Conservation (phyloP, 2,113 vertebrate genomes). For the Anhinga rufa region DNA sequence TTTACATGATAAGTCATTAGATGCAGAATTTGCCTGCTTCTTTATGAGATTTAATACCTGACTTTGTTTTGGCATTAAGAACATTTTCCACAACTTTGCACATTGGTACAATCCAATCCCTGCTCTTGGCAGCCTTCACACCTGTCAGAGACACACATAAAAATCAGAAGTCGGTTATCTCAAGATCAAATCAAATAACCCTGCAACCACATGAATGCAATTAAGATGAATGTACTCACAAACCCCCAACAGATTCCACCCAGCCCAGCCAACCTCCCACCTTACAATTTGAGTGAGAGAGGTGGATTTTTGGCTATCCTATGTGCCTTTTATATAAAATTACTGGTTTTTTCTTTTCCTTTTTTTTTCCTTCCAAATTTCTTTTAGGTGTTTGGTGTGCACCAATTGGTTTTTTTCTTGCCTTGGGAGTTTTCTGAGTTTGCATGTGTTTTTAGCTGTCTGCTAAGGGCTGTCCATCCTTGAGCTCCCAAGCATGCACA, state of each 20-base stretch:
- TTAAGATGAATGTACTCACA: not conserved
- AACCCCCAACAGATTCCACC: not conserved
- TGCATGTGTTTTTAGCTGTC: not conserved
- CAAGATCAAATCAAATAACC: not conserved
- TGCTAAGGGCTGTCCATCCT: not conserved
- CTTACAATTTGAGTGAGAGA: not conserved
- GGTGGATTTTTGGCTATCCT: not conserved
- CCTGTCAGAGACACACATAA: not conserved
- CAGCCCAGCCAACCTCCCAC: not conserved
- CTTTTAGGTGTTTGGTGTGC: not conserved
- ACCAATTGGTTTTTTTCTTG: not conserved
- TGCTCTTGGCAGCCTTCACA: not conserved
- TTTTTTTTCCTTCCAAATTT: not conserved
- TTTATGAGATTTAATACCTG: not conserved
- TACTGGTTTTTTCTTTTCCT: not conserved
- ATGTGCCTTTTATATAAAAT: not conserved
- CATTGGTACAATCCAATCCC: not conserved
- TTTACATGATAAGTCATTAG: not conserved
- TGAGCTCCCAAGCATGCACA: accelerated
- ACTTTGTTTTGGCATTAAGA: not conserved
- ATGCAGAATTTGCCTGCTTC: not conserved
- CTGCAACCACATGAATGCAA: not conserved
- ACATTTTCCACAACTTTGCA: not conserved
- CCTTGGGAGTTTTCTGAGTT: not conserved
- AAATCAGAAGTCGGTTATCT: not conserved